Evolutionary conservation across 2,888 invertebrate genomes (phyloP), one percentile per base, ranked within the genome.

Genomic region (Empis livida): DNA sequence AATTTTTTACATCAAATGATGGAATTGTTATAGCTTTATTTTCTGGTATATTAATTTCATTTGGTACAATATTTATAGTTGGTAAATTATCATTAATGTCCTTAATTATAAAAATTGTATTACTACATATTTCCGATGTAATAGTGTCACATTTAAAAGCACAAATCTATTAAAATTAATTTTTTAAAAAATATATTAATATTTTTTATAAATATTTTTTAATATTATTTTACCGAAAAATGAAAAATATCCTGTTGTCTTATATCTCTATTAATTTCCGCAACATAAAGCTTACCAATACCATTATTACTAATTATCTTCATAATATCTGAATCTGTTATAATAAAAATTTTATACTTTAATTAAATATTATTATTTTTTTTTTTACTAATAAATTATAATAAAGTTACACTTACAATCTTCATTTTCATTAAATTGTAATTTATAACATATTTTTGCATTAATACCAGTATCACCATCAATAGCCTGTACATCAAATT

Each of bases 81-180:
- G 86, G 86, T 13, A 57, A 58, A 57, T 84, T 77, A 60, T 87
- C 82, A 60, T 87, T 85, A 27, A 80, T 68, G 52, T 74, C 75
- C 43, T 74, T 66, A 2, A 74, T 69, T 47, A 75, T 73, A 44
- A 76, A 69, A 13, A 71, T 70, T 0, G 74, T 64, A 1, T 59
- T 54, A 10, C 66, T 60, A 2, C 55, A 53, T 0, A 69, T 70
- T 10, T 58, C 58, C 52, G 67, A 71, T 0, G 62, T 47, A 16
- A 54, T 48, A 45, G 61, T 55, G 31, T 60, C 53, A 27, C 53
- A 56, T 54, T 76, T 76, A 55, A 70, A 73, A 0, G 76, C 76
- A 39, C 71, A 61, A 10, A 75, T 67, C 61, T 61, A 27, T 17
- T 37, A 40, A 16, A 11, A 39, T 20, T 14, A 44, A 38, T 14